Evolutionary conservation across 2,888 invertebrate genomes (phyloP), one percentile per base, ranked within the genome.

Genomic region (Metalampra italica): DNA sequence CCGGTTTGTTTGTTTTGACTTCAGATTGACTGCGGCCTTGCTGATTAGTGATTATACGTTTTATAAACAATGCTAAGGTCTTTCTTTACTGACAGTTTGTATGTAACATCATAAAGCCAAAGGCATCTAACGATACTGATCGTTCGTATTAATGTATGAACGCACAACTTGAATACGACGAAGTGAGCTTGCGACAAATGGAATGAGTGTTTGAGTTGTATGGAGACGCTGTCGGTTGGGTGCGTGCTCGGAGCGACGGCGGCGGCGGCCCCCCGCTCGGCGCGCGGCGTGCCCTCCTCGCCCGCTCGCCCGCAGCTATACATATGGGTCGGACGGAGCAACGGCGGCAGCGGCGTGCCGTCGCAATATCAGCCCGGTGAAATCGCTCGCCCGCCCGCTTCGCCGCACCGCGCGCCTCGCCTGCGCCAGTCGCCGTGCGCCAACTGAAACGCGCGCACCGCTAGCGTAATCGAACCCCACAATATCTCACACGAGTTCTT

Each of bases 401-500:
- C 84, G 78, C 69, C 84, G 76, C 84, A 77, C 82, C 84, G 77
- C 85, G 74, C 80, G 82, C 86, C 87, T 83, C 72, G 85, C 83
- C 85, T 84, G 88, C 86, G 86, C 89, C 86, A 87, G 87, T 88
- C 87, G 85, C 83, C 79, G 82, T 87, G 87, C 88, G 87, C 87
- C 87, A 86, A 87, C 88, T 83, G 89, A 84, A 88, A 86, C 87
- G 89, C 85, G 86, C 88, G 87, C 89, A 87, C 88, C 78, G 82
- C 78, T 84, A 81, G 80, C 79, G 82, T 85, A 79, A 83, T 83
- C 85, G 82, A 83, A 81, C 79, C 77, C 77, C 78, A 78, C 71
- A 71, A 75, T 80, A 75, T 75, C 73, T 72, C 70, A 72, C 71
- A 73, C 77, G 75, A 77, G 69, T 71, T 76, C 74, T 75, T 69